phyloP scores from a whole-genome alignment of 1,140 invertebrate species.

The Zaprionus vittiger region DNA sequence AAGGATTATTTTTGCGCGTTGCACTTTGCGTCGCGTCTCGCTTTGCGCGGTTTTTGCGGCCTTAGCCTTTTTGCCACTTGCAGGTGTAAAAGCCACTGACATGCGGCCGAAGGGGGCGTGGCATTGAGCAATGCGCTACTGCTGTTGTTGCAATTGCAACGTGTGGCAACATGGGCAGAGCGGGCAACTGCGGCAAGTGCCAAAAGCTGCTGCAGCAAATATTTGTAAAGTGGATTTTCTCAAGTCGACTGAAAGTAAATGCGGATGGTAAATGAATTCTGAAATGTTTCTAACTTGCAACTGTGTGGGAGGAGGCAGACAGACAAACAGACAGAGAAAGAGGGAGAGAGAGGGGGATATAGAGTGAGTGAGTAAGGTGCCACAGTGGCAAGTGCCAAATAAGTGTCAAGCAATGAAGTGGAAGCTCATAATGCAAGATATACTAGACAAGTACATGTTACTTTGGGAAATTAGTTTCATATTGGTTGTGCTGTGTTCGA shows the following conservation, averaged over 20 bases:
- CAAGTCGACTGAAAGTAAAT: conserved; percentile 65
- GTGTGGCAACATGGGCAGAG: conserved; percentile 28
- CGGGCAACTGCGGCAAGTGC: conserved; percentile 54
- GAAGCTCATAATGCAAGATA: conserved; percentile 19
- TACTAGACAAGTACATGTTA: conserved; percentile 5
- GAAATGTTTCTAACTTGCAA: conserved; percentile 36
- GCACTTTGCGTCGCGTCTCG: conserved; percentile 23
- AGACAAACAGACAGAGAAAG: not conserved
- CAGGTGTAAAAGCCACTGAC: conserved; percentile 53
- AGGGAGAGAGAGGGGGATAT: not conserved
- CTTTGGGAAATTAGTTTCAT: conserved; percentile 13
- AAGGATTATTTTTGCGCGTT: conserved; percentile 64
- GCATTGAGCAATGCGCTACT: conserved; percentile 38
- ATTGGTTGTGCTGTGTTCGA: not conserved
- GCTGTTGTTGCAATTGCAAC: conserved; percentile 48
- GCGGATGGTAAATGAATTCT: conserved; percentile 67
- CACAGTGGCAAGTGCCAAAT: conserved; percentile 37
- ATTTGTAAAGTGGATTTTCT: conserved; percentile 75
- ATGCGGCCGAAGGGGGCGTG: conserved; percentile 25
- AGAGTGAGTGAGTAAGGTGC: not conserved
- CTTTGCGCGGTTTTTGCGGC: conserved; percentile 63
- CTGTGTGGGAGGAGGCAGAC: not conserved
- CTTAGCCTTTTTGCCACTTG: conserved; percentile 24
- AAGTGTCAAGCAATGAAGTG: conserved; percentile 48
- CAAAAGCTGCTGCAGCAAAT: conserved; percentile 58